These are phyloP conservation scores for Pseudopodoces humilis DNA, from an alignment of 2,113 vertebrate genomes.

Conservation along the genomic window DNA sequence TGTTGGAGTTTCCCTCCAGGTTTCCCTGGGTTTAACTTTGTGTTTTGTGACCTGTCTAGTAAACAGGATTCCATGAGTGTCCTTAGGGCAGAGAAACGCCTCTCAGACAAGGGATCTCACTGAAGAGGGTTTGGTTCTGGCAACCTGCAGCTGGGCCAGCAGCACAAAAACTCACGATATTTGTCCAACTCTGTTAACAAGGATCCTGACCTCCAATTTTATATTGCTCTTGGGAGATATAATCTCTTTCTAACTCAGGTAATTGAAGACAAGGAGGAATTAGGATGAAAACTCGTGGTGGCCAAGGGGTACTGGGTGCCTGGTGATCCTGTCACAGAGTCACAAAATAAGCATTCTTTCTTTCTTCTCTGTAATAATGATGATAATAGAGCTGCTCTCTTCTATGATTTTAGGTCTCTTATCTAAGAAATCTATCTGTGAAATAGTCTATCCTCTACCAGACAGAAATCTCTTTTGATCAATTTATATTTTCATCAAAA, in stretches of 20 bases:
- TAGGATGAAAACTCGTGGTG: background rate
- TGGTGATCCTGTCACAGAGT: background rate
- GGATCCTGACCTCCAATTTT: background rate
- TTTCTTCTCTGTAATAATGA: background rate
- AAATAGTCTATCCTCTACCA: background rate
- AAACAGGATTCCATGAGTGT: background rate
- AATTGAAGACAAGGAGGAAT: background rate
- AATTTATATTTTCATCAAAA: conserved; percentile 31
- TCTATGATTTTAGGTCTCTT: background rate
- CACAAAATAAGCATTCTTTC: background rate
- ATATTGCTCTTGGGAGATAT: background rate
- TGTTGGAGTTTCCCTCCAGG: background rate
- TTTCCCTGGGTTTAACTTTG: background rate
- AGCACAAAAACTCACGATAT: accelerated
- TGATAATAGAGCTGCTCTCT: background rate
- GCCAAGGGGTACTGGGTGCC: background rate
- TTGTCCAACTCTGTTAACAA: background rate
- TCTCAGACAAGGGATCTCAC: background rate
- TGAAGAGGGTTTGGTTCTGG: background rate
- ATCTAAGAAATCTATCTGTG: background rate
- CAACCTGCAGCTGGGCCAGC: background rate
- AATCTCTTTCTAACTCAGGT: background rate
- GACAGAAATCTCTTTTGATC: conserved; percentile 52
- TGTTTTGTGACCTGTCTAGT: background rate
- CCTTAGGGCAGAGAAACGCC: background rate